Evolutionary conservation across 2,888 invertebrate species (phyloP), one percentile per base, ranked within the genome.

Genomic region (Norana najaformis): DNA sequence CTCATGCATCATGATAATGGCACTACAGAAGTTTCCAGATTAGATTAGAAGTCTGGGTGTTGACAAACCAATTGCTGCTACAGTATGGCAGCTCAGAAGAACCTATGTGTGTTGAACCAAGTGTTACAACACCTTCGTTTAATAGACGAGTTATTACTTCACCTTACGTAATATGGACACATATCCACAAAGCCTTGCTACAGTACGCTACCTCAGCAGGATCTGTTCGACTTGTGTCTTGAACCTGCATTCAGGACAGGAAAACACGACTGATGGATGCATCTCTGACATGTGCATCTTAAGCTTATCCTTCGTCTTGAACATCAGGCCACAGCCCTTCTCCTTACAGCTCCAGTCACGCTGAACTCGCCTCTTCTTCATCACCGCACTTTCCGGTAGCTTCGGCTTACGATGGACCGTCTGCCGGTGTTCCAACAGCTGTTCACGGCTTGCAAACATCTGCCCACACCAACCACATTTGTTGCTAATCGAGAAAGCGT

Each of bases 381-480:
- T 37, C 83, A 5, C 83, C 30, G 36, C 89, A 11, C 13, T 20
- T 30, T 82, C 89, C 16, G 85, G 41, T 8, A 38, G 38, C 34
- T 41, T 83, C 14, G 38, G 89, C 85, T 36, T 83, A 18, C 83
- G 83, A 23, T 89, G 89, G 30, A 89, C 89, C 38, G 47, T 38
- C 35, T 47, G 83, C 36, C 89, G 82, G 41, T 89, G 89, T 39
- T 82, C 89, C n/a, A 82, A n/a, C 83, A 89, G 89, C 20, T 82
- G 83, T 16, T 35, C 83, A 16, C 89, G 89, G 20, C 39, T 39
- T 14, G 83, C 82, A 47, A 39, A 89, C n/a, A 35, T 34, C 36
- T 37, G 82, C 20, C 89, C 89, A 38, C 89, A 89, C 89, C 89
- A 89, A 18, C 89, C 89, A 38, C 89, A 89, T 39, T 85, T 85